Evolutionary conservation across 2,113 vertebrate genomes (phyloP).

Genomic region (Malurus cyaneus): DNA sequence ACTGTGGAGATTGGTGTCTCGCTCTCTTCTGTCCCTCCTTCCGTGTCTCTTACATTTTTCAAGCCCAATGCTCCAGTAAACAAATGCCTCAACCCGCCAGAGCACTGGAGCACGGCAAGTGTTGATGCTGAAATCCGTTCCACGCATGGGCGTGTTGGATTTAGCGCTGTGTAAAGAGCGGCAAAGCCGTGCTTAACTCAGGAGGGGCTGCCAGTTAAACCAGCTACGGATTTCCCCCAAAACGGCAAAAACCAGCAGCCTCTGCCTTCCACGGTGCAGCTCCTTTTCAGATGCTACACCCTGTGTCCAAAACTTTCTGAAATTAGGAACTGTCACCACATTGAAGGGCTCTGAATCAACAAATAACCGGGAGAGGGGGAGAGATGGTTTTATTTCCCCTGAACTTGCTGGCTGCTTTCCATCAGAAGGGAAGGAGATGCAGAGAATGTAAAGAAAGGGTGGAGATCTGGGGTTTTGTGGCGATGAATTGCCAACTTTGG

Average conservation of each 20-base stretch:
- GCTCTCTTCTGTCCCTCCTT: background rate
- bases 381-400: background rate
- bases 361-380: background rate
- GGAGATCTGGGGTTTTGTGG: background rate
- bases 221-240: background rate
- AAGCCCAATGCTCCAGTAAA: conserved; percentile 47
- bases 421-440: background rate
- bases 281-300: background rate
- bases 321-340: background rate
- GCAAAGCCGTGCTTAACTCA: background rate
- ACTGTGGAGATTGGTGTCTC: background rate
- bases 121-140: background rate
- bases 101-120: background rate
- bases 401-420: background rate
- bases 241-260: background rate
- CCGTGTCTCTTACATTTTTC: conserved; percentile 35
- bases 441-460: background rate
- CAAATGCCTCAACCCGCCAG: background rate
- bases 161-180: background rate
- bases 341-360: background rate
- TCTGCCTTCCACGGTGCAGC: background rate
- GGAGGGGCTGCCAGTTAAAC: background rate
- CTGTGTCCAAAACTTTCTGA: background rate
- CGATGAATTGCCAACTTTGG: background rate
- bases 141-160: background rate